phyloP scores from a whole-genome alignment of 1,140 invertebrate species.

The Neuroterus valhalla region DNA sequence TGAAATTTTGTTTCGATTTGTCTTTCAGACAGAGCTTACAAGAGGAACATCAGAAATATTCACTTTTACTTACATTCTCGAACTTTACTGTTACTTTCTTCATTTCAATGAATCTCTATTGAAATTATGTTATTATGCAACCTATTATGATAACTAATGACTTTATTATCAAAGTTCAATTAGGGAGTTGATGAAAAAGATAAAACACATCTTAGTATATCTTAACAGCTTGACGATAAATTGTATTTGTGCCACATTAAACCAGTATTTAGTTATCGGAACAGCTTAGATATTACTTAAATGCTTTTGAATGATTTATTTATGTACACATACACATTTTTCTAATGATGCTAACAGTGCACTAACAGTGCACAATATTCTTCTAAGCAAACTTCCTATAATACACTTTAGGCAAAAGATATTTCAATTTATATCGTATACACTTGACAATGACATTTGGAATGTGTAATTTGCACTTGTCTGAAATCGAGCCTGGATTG shows the following conservation, averaged over 20 bases:
- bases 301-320: background rate
- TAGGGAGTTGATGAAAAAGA: background rate
- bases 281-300: conserved; percentile 6
- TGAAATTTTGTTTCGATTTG: too few species aligned
- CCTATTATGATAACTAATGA: too few species aligned
- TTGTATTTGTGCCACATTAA: conserved; percentile 10
- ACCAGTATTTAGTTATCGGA: conserved; percentile 7
- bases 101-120: too few species aligned
- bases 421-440: background rate
- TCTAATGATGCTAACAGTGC: background rate
- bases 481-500: too few species aligned
- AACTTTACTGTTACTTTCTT: too few species aligned
- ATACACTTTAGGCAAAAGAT: background rate
- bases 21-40: too few species aligned
- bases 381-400: too few species aligned
- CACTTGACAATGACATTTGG: background rate
- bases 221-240: background rate
- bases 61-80: too few species aligned
- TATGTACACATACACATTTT: conserved; percentile 7
- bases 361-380: background rate
- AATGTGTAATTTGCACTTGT: background rate
- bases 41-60: too few species aligned
- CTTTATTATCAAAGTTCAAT: background rate
- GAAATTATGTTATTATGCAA: too few species aligned
- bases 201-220: background rate